Conservation (phyloP, 2,113 vertebrate genomes). For the Ceyx melanurus region DNA sequence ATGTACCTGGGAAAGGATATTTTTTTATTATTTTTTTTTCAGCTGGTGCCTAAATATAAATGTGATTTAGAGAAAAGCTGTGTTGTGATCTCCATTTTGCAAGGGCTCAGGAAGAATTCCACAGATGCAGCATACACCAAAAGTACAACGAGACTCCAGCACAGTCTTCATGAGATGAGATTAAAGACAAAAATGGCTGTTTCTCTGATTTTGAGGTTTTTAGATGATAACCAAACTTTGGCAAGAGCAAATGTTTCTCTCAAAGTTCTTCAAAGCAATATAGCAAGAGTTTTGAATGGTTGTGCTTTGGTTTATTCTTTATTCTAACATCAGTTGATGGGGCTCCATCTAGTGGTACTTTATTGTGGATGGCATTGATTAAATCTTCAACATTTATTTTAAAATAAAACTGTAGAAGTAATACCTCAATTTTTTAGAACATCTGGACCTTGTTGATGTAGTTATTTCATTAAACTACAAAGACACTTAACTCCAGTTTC, state of each 20-base stretch:
- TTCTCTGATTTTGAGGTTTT: neutral
- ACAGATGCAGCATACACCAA: fast-evolving
- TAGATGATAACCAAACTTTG: neutral
- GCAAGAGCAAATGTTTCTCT: neutral
- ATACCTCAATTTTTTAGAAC: neutral
- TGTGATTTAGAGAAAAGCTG: neutral
- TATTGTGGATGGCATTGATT: neutral
- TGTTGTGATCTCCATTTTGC: neutral
- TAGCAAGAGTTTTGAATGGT: neutral
- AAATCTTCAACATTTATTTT: neutral
- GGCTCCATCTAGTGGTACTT: neutral
- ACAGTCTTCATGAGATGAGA: neutral
- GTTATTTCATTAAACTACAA: neutral
- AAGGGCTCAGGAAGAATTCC: neutral
- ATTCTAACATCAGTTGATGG: neutral
- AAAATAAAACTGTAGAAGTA: neutral
- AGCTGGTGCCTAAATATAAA: neutral
- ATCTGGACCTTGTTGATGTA: neutral
- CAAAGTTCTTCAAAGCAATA: neutral
- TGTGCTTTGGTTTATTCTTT: neutral
- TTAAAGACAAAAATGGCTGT: neutral
- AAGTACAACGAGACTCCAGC: neutral
- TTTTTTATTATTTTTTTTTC: neutral
- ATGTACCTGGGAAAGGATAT: fast-evolving
- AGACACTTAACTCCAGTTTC: neutral